Evolutionary conservation across 2,888 invertebrate genomes (phyloP), one percentile per base, ranked within the genome.

Genomic region (Leucophora obtusa): DNA sequence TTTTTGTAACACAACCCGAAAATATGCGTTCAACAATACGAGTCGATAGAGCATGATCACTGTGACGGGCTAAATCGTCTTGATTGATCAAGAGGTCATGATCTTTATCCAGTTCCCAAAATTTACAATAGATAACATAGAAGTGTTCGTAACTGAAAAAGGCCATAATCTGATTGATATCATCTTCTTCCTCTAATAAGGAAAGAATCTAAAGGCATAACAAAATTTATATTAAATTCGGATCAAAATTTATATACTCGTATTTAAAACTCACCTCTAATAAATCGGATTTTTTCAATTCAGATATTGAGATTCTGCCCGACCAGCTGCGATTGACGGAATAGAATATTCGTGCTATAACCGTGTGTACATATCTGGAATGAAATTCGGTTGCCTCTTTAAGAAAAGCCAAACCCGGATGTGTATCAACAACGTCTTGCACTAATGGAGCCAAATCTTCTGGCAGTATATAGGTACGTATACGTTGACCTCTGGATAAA

Each of bases 121-220:
- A 99, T 91, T 99, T 99, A 92, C 99, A 99, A 91, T 99, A 99
- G 90, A 99, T 98, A 80, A 99, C 99, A 92, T 99, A 99, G 92
- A 99, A 99, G 92, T 99, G 99, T 91, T 99, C 99, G 91, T 99
- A 99, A 89, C 98, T 98, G 89, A 96, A 96, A 89, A 93, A 95
- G 87, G 95, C 95, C 85, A 95, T 95, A 84, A 96, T 95, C 92
- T 97, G 97, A 92, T 98, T 99, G 87, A 98, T 98, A 89, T 99
- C 98, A 87, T 98, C 98, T 90, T 98, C 98, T 86, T 97, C 96
- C 89, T 98, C 98, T 77, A 98, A 92, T 74, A 96, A 91, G 83
- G 95, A 94, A 84, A 97, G 93, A 79, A 95, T 93, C 87, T 92
- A 89, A 94, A 77, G 76, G 35, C 1, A 28, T 28, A 28, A 21